A percentile compares a stretch with the other conserved stretches of the same genome.
Conservation (phyloP, 2,888 invertebrate genomes). For the Plagodis pulveraria region DNA sequence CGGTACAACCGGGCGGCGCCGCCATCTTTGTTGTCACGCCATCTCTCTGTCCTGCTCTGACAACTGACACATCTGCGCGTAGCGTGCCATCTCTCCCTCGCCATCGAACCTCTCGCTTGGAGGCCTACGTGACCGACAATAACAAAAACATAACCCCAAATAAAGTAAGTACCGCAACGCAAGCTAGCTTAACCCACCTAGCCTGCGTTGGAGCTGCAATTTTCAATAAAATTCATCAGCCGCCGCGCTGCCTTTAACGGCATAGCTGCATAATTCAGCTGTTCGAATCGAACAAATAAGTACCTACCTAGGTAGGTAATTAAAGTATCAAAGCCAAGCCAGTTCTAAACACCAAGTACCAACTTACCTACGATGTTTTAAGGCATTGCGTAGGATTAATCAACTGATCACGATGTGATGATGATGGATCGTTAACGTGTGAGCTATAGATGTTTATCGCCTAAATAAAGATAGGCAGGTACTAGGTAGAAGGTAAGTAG, state of each 20-base stretch:
- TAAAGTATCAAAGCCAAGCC: no score
- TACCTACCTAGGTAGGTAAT: no score
- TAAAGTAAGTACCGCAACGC: conserved; percentile 39
- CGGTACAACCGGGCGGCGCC: conserved; percentile 78
- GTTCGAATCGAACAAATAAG: conserved; percentile 4
- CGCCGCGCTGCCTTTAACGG: conserved; percentile 26
- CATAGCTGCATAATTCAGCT: conserved; percentile 35
- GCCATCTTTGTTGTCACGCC: conserved; percentile 84
- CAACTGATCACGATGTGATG: conserved; percentile 26
- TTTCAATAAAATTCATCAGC: conserved; percentile 9
- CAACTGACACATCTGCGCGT: conserved; percentile 46
- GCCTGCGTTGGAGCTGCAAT: conserved; percentile 31
- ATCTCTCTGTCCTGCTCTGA: conserved; percentile 59
- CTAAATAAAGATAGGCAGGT: conserved; percentile 21
- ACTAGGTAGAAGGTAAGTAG: no score
- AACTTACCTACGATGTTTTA: conserved; percentile 1
- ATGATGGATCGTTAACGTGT: conserved; percentile 38
- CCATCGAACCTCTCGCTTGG: conserved; percentile 55
- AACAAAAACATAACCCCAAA: conserved; percentile 74
- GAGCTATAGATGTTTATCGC: conserved; percentile 42
- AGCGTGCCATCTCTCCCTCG: conserved; percentile 41
- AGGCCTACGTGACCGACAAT: conserved; percentile 81
- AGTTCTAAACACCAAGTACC: no score
- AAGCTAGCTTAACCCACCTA: conserved; percentile 38
- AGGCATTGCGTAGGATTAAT: conserved; percentile 16